Evolutionary conservation across 2,797 vertebrate genomes (phyloP).

Genomic region (Danio jaintianensis): DNA sequence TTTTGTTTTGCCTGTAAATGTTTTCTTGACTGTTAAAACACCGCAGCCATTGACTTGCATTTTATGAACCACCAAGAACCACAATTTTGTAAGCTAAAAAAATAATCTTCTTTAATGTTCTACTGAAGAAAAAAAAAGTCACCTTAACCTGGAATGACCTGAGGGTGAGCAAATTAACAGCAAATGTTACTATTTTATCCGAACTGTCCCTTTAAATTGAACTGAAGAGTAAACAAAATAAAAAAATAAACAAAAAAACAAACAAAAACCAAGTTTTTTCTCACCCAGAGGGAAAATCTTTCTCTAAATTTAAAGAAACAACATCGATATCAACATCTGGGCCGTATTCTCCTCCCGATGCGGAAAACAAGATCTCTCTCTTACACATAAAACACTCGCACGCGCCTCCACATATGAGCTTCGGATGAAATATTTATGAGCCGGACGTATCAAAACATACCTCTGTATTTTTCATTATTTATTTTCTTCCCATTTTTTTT

Average conservation of each 20-base stretch:
- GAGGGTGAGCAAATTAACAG: no score
- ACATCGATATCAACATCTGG: conserved; percentile 69
- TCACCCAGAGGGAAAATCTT: conserved; percentile 61
- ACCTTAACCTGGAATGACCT: no score
- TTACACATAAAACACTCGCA: conserved; percentile 56
- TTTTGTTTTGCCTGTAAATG: no score
- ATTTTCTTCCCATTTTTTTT: conserved; percentile 15
- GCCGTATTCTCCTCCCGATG: conserved; percentile 55
- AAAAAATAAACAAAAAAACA: neutral
- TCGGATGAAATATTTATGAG: conserved; percentile 42
- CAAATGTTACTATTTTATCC: neutral
- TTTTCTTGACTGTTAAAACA: no score
- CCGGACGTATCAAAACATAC: conserved; percentile 42
- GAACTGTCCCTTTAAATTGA: conserved; percentile 60
- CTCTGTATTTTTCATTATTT: conserved; percentile 21
- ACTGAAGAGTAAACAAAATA: conserved; percentile 51
- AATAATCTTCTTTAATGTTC: no score
- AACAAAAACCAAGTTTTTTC: conserved; percentile 61
- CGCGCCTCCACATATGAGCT: conserved; percentile 21
- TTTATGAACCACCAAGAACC: no score
- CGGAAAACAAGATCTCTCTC: conserved; percentile 55
- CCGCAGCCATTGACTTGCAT: no score
- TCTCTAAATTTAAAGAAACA: conserved; percentile 69
- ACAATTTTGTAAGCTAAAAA: no score
- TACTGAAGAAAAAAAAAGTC: no score